Conservation (phyloP, 2,797 vertebrate species). For the Notamacropus eugenii region DNA sequence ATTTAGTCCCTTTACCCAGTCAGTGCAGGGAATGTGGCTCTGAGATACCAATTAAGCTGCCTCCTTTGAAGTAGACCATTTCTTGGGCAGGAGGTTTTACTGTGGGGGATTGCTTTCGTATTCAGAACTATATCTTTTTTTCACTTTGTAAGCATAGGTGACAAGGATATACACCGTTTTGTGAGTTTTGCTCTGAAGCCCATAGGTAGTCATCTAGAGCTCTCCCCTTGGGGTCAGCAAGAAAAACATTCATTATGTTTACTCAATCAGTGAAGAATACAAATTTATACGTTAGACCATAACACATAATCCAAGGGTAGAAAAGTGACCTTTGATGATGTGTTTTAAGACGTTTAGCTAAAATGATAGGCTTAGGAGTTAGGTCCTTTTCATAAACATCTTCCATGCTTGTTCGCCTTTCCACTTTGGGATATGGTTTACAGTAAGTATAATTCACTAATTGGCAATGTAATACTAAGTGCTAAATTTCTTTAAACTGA, state of each 20-base stretch:
- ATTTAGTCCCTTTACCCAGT: neutral
- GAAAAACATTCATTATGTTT: neutral
- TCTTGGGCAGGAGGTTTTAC: neutral
- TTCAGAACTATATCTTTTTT: neutral
- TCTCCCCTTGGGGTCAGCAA: too few species aligned
- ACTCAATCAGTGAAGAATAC: neutral
- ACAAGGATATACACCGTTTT: neutral
- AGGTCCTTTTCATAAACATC: neutral
- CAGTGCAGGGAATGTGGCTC: too few species aligned
- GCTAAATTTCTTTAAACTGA: neutral
- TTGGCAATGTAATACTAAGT: neutral
- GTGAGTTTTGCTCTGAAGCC: neutral
- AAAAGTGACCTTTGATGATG: neutral
- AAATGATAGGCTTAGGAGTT: neutral
- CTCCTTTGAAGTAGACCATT: neutral
- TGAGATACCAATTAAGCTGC: neutral
- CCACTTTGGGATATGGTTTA: neutral
- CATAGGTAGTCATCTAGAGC: too few species aligned
- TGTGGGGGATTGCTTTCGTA: neutral
- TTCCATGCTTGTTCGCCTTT: neutral
- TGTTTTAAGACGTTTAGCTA: neutral
- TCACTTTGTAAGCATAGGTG: neutral
- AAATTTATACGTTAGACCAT: neutral
- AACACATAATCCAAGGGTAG: neutral
- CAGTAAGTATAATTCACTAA: neutral